Base-by-base conservation (phyloP, 2,888 invertebrate genomes). In the Nycteola revayana region DNA sequence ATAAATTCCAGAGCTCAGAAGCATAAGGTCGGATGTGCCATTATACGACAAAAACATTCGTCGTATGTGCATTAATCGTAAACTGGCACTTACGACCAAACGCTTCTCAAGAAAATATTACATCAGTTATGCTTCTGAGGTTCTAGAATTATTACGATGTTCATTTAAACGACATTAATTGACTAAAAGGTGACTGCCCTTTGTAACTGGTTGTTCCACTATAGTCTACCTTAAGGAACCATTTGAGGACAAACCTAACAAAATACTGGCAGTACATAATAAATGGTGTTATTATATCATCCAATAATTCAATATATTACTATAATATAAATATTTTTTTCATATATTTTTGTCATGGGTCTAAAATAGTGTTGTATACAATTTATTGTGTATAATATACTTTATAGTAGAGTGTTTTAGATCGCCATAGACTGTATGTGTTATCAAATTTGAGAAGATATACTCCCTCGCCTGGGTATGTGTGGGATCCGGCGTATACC, bases 401-500 rank as follows among this genome's bases (percentile, higher is more conserved):
- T 84, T 99, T 93, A 83, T 99, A 99, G 83, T 99, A 99, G 33
- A 99, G 92, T 26, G 98, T 98, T 92, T 99, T 99, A 59, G 98
- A 98, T 66, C 99, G 93, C 99, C 99, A 99, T 56, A 99, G 90
- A 33, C 98, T 98, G 80, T 98, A 99, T 0, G 98, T 97, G 87
- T 99, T 99, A 89, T 99, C 99, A 83, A 99, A 99, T 88, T 99
- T 99, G 24, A 99, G 91, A 72, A 99, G 90, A 83, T 99, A 99
- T 22, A 98, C 96, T 9, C 99, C 99, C 84, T 96, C 94, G 1
- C 98, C 98, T 1, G 99, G 99, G 84, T 99, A 99, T 31, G 93
- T 92, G 82, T 99, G 99, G 39, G 96, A 97, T 6, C 98, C 98
- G n/a, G 97, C 98, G 71, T 98, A 98, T 0, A 99, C 98, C 84